phyloP scores from a whole-genome alignment of 2,113 vertebrate genomes.

The Aldabrachelys gigantea region DNA sequence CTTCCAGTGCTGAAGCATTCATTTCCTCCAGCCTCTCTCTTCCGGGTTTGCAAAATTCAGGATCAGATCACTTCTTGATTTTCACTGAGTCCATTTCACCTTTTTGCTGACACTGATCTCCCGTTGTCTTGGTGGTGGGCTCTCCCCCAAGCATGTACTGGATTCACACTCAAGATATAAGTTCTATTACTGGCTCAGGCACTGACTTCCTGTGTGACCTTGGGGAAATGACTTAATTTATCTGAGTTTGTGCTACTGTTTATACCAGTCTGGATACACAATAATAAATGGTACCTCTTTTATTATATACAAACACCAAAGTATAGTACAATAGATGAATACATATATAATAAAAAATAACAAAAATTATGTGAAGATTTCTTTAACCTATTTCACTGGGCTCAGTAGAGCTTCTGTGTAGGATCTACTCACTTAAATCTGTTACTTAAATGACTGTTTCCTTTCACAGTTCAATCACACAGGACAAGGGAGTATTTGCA shows the following conservation, averaged over 20 bases:
- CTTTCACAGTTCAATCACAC: conserved; percentile 92
- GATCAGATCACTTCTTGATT: neutral
- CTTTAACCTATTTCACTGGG: neutral
- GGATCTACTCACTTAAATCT: neutral
- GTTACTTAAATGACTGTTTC: conserved; percentile 3
- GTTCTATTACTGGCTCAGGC: neutral
- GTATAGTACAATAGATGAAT: neutral
- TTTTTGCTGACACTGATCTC: neutral
- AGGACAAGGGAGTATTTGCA: conserved; percentile 95
- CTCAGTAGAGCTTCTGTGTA: neutral
- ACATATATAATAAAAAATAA: neutral
- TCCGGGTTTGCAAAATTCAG: neutral
- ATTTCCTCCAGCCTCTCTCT: neutral
- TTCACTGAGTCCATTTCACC: neutral
- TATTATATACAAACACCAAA: neutral
- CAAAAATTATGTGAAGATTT: neutral
- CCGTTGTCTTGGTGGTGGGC: neutral
- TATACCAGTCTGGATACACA: neutral
- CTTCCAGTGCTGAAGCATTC: neutral
- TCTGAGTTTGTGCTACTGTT: neutral
- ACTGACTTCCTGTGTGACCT: neutral
- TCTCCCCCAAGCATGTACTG: neutral
- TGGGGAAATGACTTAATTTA: neutral
- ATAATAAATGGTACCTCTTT: fast-evolving
- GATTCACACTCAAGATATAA: neutral